Conservation (phyloP, 2,113 vertebrate genomes). For the Gasterosteus aculeatus region DNA sequence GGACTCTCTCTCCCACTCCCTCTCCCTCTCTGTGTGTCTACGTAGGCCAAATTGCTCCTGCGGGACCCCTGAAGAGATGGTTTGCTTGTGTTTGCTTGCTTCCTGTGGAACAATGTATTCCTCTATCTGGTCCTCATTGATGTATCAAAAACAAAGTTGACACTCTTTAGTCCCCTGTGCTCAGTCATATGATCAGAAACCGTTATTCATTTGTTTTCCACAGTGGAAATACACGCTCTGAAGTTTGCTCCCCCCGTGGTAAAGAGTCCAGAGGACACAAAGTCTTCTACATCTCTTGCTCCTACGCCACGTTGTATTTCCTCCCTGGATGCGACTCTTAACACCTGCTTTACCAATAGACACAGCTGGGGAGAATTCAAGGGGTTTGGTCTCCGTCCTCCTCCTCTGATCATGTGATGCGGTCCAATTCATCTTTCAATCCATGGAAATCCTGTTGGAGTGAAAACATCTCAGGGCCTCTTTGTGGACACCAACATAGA, state of each 20-base stretch:
- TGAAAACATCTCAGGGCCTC: conserved; percentile 16
- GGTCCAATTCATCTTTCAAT: conserved; percentile 42
- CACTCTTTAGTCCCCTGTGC: conserved; percentile 11
- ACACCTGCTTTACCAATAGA: conserved; percentile 55
- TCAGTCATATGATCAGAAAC: conserved; percentile 28
- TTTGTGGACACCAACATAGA: conserved; percentile 15
- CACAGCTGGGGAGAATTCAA: neutral
- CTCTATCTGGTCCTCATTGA: conserved; percentile 18
- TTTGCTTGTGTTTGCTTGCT: conserved; percentile 47
- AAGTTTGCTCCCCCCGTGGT: conserved; percentile 28
- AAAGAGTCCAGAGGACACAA: conserved; percentile 57
- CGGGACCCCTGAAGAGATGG: conserved; percentile 60
- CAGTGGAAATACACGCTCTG: conserved; percentile 55
- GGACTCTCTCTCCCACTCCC: conserved; percentile 64
- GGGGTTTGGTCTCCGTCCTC: conserved; percentile 18
- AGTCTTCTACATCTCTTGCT: conserved; percentile 55
- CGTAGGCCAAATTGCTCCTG: conserved; percentile 55
- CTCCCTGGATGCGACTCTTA: conserved; percentile 29
- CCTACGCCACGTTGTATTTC: conserved; percentile 50
- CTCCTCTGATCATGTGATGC: conserved; percentile 24
- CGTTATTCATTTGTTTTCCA: conserved; percentile 46
- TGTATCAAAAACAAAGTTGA: conserved; percentile 25
- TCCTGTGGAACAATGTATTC: conserved; percentile 61
- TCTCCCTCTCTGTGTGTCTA: conserved; percentile 45
- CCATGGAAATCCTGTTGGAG: conserved; percentile 21